A percentile compares a stretch with the other conserved stretches of the same genome.
Evolutionary conservation across 1,140 invertebrate genomes (phyloP).

Genomic region (Ceratosolen fusciceps): DNA sequence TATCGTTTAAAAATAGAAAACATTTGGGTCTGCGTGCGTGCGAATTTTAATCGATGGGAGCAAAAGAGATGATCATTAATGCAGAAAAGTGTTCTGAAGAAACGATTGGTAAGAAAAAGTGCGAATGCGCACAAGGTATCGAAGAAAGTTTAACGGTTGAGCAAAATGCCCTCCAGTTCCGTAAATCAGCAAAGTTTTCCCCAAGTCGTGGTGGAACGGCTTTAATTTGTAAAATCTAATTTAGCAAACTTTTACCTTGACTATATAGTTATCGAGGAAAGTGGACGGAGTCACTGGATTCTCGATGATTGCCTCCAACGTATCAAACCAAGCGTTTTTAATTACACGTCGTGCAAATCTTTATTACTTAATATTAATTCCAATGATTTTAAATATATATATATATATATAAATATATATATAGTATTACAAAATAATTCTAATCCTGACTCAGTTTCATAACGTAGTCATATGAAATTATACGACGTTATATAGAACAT

Average conservation of each 20-base stretch:
- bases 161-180: constrained; percentile 46
- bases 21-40: not conserved
- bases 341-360: no score
- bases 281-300: constrained; percentile 48
- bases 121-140: not conserved
- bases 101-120: constrained; percentile 3
- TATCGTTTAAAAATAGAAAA: not conserved
- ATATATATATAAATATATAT: no score
- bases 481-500: no score
- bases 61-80: constrained; percentile 23
- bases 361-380: no score
- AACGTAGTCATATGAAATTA: no score
- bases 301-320: constrained; percentile 54
- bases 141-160: constrained; percentile 23
- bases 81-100: constrained; percentile 3
- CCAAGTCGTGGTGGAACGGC: constrained; percentile 52
- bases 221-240: constrained; percentile 70
- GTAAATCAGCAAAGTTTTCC: constrained; percentile 54
- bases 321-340: constrained; percentile 39
- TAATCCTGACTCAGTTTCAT: no score
- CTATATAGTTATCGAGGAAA: constrained; percentile 50
- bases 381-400: not conserved
- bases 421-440: no score
- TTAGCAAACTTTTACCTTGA: constrained; percentile 64
- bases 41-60: not conserved